Conservation (phyloP, 2,797 vertebrate species). For the Sebastes hubbsi region DNA sequence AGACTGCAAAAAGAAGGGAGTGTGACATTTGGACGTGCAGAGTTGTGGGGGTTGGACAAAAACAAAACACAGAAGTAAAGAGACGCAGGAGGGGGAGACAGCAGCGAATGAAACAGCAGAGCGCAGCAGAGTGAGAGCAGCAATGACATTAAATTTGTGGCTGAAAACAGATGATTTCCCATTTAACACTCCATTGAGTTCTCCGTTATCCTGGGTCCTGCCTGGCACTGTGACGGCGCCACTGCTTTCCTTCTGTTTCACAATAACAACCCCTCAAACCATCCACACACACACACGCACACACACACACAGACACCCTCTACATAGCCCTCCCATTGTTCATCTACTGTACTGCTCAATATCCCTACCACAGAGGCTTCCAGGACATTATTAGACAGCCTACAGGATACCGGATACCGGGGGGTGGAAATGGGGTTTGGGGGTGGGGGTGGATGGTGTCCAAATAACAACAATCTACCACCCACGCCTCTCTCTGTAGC, state of each 20-base stretch:
- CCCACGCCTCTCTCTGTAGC: slow-evolving; percentile 53
- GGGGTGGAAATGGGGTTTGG: slow-evolving; percentile 37
- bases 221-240: slow-evolving; percentile 70
- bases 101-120: slow-evolving; percentile 40
- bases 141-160: slow-evolving; percentile 86
- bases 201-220: slow-evolving; percentile 79
- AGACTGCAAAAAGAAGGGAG: not conserved
- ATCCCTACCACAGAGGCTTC: slow-evolving; percentile 60
- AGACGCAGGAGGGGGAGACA: slow-evolving; percentile 9
- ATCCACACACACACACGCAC: not conserved
- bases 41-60: slow-evolving; percentile 28
- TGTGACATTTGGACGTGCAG: slow-evolving; percentile 7
- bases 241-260: slow-evolving; percentile 75
- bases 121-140: slow-evolving; percentile 67
- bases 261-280: slow-evolving; percentile 64
- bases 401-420: slow-evolving; percentile 39
- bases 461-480: slow-evolving; percentile 77
- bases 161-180: slow-evolving; percentile 90
- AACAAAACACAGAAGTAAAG: slow-evolving; percentile 39
- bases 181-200: slow-evolving; percentile 92
- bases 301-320: slow-evolving; percentile 58
- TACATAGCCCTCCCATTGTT: slow-evolving; percentile 72
- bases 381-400: slow-evolving; percentile 62
- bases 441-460: slow-evolving; percentile 42
- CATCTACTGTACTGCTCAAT: slow-evolving; percentile 75